Evolutionary conservation across 2,797 vertebrate species (phyloP).

Genomic region (Cirrhinus molitorella): DNA sequence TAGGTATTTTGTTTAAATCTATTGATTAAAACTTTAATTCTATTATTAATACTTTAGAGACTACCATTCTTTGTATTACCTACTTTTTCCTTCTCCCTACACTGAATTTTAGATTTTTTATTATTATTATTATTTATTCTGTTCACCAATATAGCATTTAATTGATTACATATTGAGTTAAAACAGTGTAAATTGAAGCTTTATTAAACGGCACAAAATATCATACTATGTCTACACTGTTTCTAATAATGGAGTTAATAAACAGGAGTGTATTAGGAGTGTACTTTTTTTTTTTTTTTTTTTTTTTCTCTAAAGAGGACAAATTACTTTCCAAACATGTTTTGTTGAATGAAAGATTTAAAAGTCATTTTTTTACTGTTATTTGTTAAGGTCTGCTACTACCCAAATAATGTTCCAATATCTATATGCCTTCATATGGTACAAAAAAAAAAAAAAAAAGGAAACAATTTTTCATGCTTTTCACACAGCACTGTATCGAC

Average conservation of each 20-base stretch:
- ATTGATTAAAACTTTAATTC: too few species aligned
- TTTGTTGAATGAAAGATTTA: neutral
- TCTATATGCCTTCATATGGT: neutral
- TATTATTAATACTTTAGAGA: too few species aligned
- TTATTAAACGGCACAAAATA: too few species aligned
- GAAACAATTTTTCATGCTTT: neutral
- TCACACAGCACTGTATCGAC: neutral
- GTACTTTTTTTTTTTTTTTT: neutral
- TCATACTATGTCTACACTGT: too few species aligned
- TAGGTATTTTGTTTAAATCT: too few species aligned
- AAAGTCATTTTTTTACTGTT: neutral
- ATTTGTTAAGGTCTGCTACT: too few species aligned
- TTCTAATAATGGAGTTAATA: too few species aligned
- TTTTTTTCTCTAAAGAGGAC: neutral
- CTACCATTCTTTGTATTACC: neutral
- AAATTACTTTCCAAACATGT: neutral
- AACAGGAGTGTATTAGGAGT: too few species aligned
- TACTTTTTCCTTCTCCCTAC: neutral
- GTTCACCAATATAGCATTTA: neutral
- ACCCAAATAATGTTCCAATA: neutral
- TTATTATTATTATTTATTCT: too few species aligned
- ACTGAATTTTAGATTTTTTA: neutral
- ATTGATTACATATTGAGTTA: neutral
- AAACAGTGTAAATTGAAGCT: neutral
- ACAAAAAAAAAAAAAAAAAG: neutral